Evolutionary conservation across 2,888 invertebrate genomes (phyloP), one percentile per base, ranked within the genome.

Genomic region (Limnephilus rhombicus): DNA sequence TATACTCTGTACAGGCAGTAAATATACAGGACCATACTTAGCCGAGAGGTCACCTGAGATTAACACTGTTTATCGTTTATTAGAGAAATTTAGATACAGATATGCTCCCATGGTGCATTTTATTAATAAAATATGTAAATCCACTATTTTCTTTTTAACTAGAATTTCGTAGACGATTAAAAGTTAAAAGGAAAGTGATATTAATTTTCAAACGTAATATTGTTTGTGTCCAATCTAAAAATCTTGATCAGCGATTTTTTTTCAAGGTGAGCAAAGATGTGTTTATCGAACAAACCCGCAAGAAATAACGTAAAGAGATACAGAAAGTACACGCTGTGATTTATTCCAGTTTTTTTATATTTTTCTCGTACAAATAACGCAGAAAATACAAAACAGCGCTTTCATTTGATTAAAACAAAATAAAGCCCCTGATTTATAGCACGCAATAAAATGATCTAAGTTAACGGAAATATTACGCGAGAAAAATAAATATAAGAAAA

Each of bases 401-500:
- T 88, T 80, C 80, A 68, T 88, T 41, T 88, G 88, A 86, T 86
- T 86, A 45, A 45, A 86, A 82, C 86, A 91, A 91, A 91, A 49
- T 37, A 90, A 83, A 49, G 68, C 45, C 34, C 41, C 83, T 90
- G 87, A 91, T 91, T 91, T 91, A 91, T 91, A 49, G 81, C 41
- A 87, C 86, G 91, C 86, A 91, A 82, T 81, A 86, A 41, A 88
- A 88, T 68, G 18, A 86, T 87, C 90, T 29, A 45, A 41, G 49
- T 86, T 86, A 37, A 86, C 86, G 86, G 86, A 86, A 45, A 86
- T 68, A 68, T 68, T 68, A 68, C 68, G 49, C 86, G 49, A 41
- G 29, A 86, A 86, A 91, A 82, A 87, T 91, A 87, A 91, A 87
- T 91, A 91, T 86, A 29, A 86, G 68, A 82, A 91, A 86, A 89